A percentile compares a stretch with the other conserved stretches of the same genome.
Conservation (phyloP, 2,113 vertebrate genomes). For the Hystrix brachyura region DNA sequence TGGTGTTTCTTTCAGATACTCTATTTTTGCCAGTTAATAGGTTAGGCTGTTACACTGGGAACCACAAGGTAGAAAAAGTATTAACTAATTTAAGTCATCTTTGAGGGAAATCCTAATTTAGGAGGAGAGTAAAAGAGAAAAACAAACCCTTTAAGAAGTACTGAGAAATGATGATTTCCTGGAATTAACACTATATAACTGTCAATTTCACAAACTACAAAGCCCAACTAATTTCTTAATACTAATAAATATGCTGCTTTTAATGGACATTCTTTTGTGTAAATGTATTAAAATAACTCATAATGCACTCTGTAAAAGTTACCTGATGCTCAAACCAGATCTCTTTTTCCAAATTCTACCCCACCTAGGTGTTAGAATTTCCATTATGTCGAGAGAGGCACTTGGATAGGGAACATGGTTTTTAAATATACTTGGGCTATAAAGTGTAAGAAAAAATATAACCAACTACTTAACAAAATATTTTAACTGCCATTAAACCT, state of each 20-base stretch:
- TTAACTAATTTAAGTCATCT: neutral
- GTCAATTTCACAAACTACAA: conserved; percentile 54
- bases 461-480: conserved; percentile 56
- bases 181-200: neutral
- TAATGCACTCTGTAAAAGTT: conserved; percentile 47
- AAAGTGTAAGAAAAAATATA: conserved; percentile 50
- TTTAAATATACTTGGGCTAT: neutral
- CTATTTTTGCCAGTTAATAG: neutral
- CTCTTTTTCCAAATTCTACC: conserved; percentile 52
- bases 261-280: neutral
- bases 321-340: conserved; percentile 13
- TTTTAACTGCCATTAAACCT: conserved; percentile 59
- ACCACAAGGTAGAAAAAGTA: neutral
- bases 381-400: neutral
- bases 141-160: neutral
- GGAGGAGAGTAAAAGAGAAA: neutral
- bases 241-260: conserved; percentile 48
- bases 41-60: neutral
- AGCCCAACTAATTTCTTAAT: neutral
- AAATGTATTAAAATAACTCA: conserved; percentile 29
- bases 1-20: neutral
- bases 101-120: neutral
- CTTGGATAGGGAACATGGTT: conserved; percentile 10
- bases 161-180: conserved; percentile 44
- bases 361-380: conserved; percentile 48